These are phyloP conservation scores for Aphelocoma coerulescens DNA, from an alignment of 2,113 vertebrate species.

Conservation along the genomic window DNA sequence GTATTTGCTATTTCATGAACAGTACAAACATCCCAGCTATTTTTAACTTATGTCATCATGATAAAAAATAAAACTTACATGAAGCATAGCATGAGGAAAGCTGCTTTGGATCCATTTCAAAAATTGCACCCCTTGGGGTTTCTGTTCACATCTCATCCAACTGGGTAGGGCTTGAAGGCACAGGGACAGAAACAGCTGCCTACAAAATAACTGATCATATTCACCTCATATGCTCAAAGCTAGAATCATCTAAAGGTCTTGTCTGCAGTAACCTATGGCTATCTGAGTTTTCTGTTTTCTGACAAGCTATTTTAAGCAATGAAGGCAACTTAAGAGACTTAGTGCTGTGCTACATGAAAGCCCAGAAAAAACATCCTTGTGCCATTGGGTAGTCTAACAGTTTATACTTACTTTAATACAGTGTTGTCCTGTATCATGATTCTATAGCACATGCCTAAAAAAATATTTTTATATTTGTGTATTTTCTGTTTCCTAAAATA, in stretches of 20 bases:
- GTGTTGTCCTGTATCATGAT: background rate
- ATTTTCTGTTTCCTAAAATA: background rate
- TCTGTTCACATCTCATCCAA: slow-evolving; percentile 25
- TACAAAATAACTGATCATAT: slow-evolving; percentile 1
- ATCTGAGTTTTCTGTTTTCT: background rate
- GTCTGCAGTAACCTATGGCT: background rate
- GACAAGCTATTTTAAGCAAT: slow-evolving; percentile 1
- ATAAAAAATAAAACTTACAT: slow-evolving; percentile 35
- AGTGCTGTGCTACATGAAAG: background rate
- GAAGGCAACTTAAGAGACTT: background rate
- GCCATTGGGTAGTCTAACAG: background rate
- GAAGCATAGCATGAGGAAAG: background rate
- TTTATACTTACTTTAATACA: background rate
- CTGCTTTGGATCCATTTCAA: slow-evolving; percentile 40
- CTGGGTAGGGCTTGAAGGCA: background rate
- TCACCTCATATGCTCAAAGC: background rate
- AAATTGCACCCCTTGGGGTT: slow-evolving; percentile 8
- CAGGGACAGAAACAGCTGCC: slow-evolving; percentile 9
- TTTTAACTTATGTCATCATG: slow-evolving; percentile 28
- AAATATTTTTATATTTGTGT: background rate
- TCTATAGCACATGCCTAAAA: background rate
- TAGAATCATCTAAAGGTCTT: background rate
- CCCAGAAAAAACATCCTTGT: background rate
- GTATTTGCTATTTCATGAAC: slow-evolving; percentile 23
- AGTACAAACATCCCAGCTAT: slow-evolving; percentile 9